Base-by-base conservation (phyloP, 2,113 vertebrate species). In the Mesitornis unicolor region DNA sequence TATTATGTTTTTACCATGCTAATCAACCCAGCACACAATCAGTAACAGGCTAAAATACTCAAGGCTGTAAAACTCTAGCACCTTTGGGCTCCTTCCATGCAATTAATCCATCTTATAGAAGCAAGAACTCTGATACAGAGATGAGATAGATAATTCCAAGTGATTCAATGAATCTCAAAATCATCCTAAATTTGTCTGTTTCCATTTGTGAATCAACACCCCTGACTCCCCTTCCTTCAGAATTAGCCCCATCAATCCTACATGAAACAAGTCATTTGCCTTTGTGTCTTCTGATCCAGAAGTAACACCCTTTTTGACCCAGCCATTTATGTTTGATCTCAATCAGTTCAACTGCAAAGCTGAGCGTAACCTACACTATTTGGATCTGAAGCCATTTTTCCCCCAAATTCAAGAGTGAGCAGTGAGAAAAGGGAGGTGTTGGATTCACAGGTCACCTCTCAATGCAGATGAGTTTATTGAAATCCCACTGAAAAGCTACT, bases 381-480 rank as follows among this genome's bases (percentile, higher is more conserved):
- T 29, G 28, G 54, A 36, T 31, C 75, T 11, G 10, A 35, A 57
- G 36, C 6, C 3, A 19, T 74, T 85, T 79, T 18, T 38, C 40
- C 38, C 50, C 38, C 50, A 82, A 29, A 75, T 9, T 1, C 7
- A 77, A n/a, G 33, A 29, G 31, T 45, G 47, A 25, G 31, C 2
- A 53, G 56, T 5, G 20, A 43, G 73, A 40, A 75, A 59, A 84
- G 36, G 61, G 81, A 79, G 86, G n/a, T 36, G 48, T 47, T 92
- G 64, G 53, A 26, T 78, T 91, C 89, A 57, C 88, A 75, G 84
- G 51, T 87, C 92, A 95, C 91, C 91, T 95, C 89, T 94, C 89
- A 82, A 65, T 91, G 88, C 59, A 80, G 87, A 89, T 85, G 87
- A 90, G 73, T 88, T 95, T 84, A 93, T n/a, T 88, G 88, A 93